Conservation (phyloP, 2,888 invertebrate genomes). For the Leptinotarsa juncta region DNA sequence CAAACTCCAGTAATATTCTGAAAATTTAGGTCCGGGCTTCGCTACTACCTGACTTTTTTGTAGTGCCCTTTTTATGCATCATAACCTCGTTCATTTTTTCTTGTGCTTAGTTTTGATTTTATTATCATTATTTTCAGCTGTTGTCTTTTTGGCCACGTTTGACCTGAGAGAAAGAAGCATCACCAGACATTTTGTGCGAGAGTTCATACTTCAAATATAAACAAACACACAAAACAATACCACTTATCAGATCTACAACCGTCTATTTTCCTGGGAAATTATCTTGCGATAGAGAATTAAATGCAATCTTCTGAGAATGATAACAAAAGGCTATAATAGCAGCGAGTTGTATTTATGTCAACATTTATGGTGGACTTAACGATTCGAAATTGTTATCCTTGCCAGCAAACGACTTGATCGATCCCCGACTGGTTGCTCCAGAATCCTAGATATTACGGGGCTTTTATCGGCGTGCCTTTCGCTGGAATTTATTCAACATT, state of each 20-base stretch:
- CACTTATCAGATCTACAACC: background rate
- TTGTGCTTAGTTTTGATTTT: too few relatives aligned
- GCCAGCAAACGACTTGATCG: slow-evolving; percentile 19
- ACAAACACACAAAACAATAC: background rate
- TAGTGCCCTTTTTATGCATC: too few relatives aligned
- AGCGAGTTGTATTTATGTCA: slow-evolving; percentile 16
- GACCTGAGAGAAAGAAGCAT: too few relatives aligned
- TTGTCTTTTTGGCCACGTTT: too few relatives aligned
- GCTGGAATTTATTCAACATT: slow-evolving; percentile 20
- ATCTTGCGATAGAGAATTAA: background rate
- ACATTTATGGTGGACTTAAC: slow-evolving; percentile 17
- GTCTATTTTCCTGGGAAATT: background rate
- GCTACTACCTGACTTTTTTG: too few relatives aligned
- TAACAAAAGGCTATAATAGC: background rate
- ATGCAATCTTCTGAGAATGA: background rate
- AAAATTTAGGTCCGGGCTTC: too few relatives aligned
- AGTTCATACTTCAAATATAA: too few relatives aligned
- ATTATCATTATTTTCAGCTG: too few relatives aligned
- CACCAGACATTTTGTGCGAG: too few relatives aligned
- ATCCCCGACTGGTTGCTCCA: slow-evolving; percentile 19
- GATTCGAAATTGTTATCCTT: slow-evolving; percentile 17
- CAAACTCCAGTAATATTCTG: too few relatives aligned
- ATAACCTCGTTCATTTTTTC: too few relatives aligned
- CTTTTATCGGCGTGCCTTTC: slow-evolving; percentile 19
- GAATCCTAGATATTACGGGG: slow-evolving; percentile 20